These are phyloP conservation scores for Hetaerina titia DNA, from an alignment of 2,888 invertebrate genomes.

Conservation along the genomic window DNA sequence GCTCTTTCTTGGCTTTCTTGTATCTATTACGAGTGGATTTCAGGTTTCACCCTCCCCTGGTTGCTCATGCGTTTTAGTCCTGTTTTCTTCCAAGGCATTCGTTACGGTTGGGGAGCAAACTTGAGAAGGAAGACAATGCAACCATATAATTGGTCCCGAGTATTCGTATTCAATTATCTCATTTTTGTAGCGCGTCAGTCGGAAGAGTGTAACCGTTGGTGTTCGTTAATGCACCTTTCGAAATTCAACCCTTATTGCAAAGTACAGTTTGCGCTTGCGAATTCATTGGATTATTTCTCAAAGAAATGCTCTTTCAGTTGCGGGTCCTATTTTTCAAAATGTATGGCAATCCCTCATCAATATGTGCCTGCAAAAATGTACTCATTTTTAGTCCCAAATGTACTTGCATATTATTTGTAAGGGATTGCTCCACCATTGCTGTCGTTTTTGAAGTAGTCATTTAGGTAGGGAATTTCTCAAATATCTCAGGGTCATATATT, in stretches of 20 bases:
- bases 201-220: neutral
- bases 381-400: no score
- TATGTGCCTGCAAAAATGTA: no score
- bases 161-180: neutral
- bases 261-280: neutral
- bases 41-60: constrained; percentile 47
- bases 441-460: no score
- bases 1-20: constrained; percentile 4
- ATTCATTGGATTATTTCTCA: neutral
- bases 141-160: neutral
- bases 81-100: constrained; percentile 48
- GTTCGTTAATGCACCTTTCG: neutral
- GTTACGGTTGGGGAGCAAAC: constrained; percentile 9
- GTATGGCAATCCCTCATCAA: no score
- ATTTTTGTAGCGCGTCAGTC: neutral
- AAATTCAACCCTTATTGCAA: neutral
- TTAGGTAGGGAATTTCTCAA: no score
- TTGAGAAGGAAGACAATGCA: neutral
- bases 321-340: no score
- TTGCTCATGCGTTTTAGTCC: constrained; percentile 42
- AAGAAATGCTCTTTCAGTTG: no score
- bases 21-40: constrained; percentile 20
- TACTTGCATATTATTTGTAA: no score
- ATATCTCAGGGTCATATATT: no score
- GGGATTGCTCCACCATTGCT: no score